Evolutionary conservation across 2,113 vertebrate genomes (phyloP).

Genomic region (Irena cyanogastra): DNA sequence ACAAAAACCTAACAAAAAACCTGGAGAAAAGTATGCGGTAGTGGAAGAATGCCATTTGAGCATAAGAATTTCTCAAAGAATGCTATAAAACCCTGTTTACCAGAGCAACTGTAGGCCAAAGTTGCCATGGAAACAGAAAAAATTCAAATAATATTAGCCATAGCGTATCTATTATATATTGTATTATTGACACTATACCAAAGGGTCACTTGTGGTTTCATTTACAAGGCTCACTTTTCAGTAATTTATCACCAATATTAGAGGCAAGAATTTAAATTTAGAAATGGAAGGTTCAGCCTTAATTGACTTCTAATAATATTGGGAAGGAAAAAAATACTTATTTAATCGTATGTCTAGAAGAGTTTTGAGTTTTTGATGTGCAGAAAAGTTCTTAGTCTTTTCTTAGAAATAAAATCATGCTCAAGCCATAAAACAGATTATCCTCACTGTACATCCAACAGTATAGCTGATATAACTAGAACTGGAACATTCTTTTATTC

Average conservation of each 20-base stretch:
- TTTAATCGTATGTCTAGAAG: neutral
- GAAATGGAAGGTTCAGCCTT: neutral
- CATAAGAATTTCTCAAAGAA: conserved; percentile 43
- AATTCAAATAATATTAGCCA: conserved; percentile 65
- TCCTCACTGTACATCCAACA: neutral
- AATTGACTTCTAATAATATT: neutral
- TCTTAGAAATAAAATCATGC: neutral
- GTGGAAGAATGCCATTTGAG: conserved; percentile 2
- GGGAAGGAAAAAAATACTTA: neutral
- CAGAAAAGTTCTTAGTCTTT: neutral
- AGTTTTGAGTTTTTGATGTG: neutral
- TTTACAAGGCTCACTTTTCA: conserved; percentile 13
- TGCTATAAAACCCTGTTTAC: conserved; percentile 60
- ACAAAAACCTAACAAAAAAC: neutral
- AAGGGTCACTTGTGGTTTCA: conserved; percentile 30
- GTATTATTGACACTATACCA: neutral
- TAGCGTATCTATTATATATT: conserved; percentile 22
- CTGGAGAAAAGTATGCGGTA: neutral
- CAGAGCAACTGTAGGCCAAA: neutral
- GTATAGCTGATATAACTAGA: neutral
- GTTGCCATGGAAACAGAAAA: conserved; percentile 62
- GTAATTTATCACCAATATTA: neutral
- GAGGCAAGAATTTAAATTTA: neutral
- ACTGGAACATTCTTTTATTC: neutral
- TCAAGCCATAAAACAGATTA: neutral